Conservation (phyloP, 1,140 invertebrate genomes). For the Diachasmimorpha longicaudata region DNA sequence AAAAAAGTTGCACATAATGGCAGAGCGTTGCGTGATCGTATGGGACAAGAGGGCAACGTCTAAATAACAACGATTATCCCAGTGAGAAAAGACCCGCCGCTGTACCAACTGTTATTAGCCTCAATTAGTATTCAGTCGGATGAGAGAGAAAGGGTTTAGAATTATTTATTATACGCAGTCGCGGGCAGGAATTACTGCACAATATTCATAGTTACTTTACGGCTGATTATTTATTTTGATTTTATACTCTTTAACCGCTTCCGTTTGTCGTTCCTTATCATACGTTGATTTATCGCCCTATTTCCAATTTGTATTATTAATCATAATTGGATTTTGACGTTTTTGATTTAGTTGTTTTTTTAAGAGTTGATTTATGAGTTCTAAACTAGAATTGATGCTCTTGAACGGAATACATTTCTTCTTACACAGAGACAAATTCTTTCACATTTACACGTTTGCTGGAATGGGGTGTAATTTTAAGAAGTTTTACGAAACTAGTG, state of each 20-base stretch:
- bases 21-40: background rate
- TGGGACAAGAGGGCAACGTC: background rate
- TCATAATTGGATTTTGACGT: background rate
- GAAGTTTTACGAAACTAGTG: too few relatives aligned
- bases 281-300: background rate
- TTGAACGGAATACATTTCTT: too few relatives aligned
- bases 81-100: background rate
- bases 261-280: background rate
- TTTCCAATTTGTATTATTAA: background rate
- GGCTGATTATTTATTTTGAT: background rate
- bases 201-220: background rate
- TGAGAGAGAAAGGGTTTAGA: background rate
- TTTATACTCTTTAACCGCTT: background rate
- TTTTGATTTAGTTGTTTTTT: background rate
- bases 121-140: conserved; percentile 19
- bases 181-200: background rate
- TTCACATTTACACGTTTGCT: too few relatives aligned
- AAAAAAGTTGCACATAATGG: background rate
- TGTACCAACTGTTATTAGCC: conserved; percentile 13
- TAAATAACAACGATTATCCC: conserved; percentile 15
- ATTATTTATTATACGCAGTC: background rate
- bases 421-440: too few relatives aligned
- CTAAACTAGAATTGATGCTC: too few relatives aligned
- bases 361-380: too few relatives aligned
- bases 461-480: too few relatives aligned